A percentile compares a stretch with the other conserved stretches of the same genome.
phyloP scores from a whole-genome alignment of 2,888 invertebrate species.

The Anarsia innoxiella region DNA sequence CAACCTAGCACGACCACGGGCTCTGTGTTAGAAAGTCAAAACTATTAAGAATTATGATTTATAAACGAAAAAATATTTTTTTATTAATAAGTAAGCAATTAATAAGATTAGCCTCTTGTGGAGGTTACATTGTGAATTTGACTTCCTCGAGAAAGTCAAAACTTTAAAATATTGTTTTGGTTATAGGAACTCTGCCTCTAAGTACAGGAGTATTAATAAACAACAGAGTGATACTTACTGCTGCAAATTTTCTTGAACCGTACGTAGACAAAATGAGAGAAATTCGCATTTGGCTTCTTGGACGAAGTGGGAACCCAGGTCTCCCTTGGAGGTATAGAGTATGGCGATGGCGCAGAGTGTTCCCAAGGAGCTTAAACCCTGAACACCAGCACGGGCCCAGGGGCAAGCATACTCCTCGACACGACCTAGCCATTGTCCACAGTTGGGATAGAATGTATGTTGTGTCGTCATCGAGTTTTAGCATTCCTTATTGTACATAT shows the following conservation, averaged over 20 bases:
- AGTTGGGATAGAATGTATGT: constrained; percentile 23
- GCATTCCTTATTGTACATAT: background rate
- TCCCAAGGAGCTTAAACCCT: constrained; percentile 26
- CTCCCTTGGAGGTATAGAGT: constrained; percentile 24
- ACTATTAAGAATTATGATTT: too few relatives aligned
- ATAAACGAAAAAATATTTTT: too few relatives aligned
- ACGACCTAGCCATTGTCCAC: constrained; percentile 24
- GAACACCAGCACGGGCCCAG: constrained; percentile 29
- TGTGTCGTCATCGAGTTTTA: background rate
- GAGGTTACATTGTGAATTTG: too few relatives aligned
- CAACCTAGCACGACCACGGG: too few relatives aligned
- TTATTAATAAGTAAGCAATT: too few relatives aligned
- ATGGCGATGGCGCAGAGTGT: constrained; percentile 22
- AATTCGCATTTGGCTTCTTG: background rate
- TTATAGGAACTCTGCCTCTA: too few relatives aligned
- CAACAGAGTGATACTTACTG: background rate
- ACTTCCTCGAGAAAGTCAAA: too few relatives aligned
- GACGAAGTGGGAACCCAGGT: background rate
- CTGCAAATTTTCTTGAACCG: background rate
- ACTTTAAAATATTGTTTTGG: too few relatives aligned
- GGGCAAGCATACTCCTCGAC: constrained; percentile 24
- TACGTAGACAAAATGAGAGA: background rate
- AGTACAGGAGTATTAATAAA: background rate
- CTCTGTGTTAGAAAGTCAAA: too few relatives aligned
- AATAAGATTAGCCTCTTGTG: too few relatives aligned